Conservation (phyloP, 2,888 invertebrate genomes). For the Tromatobia lineatoria region DNA sequence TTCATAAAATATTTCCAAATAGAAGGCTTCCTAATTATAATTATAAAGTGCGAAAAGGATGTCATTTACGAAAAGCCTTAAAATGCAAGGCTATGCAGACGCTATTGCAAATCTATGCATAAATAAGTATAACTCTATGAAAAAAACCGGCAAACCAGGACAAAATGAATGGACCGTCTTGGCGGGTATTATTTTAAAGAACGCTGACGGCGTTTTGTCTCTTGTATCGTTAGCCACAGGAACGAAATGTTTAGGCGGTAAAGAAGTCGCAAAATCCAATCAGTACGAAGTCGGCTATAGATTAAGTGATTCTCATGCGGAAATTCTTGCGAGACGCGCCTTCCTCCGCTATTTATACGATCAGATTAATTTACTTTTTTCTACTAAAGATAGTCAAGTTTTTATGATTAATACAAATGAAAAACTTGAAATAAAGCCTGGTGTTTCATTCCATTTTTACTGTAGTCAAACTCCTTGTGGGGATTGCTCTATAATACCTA, state of each 20-base stretch:
- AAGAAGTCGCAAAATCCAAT: conserved; percentile 84
- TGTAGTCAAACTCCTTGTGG: conserved; percentile 97
- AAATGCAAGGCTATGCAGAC: conserved; percentile 83
- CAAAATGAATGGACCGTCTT: conserved; percentile 94
- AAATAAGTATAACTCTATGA: conserved; percentile 88
- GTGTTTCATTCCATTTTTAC: conserved; percentile 92
- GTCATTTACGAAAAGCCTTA: conserved; percentile 20
- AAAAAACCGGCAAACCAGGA: conserved; percentile 93
- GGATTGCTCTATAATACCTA: conserved; percentile 95
- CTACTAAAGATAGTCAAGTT: conserved; percentile 79
- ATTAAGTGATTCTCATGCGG: conserved; percentile 97
- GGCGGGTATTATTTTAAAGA: conserved; percentile 89
- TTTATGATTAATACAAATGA: conserved; percentile 80
- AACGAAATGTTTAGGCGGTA: conserved; percentile 94
- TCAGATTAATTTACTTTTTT: conserved; percentile 86
- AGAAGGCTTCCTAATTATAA: not conserved
- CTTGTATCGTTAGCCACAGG: conserved; percentile 96
- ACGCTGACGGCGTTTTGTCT: conserved; percentile 82
- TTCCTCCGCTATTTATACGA: conserved; percentile 92
- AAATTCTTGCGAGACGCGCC: conserved; percentile 93
- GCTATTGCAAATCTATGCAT: conserved; percentile 88
- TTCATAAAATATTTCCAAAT: conserved; percentile 77
- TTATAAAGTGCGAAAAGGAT: not conserved
- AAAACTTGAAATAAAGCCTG: conserved; percentile 87
- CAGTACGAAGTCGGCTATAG: conserved; percentile 90